Base-by-base conservation (phyloP, 2,888 invertebrate genomes). In the Drosophila multiciliata region DNA sequence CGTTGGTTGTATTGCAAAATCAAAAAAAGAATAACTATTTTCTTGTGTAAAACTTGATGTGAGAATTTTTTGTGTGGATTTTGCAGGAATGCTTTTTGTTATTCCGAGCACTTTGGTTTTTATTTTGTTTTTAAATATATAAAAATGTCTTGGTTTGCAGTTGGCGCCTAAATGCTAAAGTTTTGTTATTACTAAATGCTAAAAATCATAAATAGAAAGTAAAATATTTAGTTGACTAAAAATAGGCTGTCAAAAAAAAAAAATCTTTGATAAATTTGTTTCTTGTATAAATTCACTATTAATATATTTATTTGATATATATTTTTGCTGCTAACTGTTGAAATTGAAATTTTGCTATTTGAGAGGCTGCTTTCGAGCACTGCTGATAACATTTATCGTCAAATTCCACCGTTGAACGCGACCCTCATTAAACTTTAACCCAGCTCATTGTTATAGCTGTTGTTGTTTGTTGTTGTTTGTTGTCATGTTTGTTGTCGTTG, bases 1-100 rank as follows among this genome's bases (percentile, higher is more conserved):
- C 55, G 48, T 78, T 73, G 60, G 38, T 65, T 63, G 67, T 73
- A 65, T 68, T 75, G 63, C 62, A 70, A 81, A 82, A 72, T 66
- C 29, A 79, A 68, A 82, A 82, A 33, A 5, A 23, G 38, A n/a
- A 8, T 0, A 55, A 55, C 26, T 55, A 11, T 75, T 65, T 55
- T 69, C 38, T 63, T 61, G 50, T 66, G 49, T 75, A 49, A 52
- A 65, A 40, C 45, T 66, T 54, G 33, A 23, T 53, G 70, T 55
- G 57, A 40, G 17, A 17, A 29, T 48, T 63, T 38, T 62, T 58
- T 57, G 40, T 48, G 72, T 69, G 50, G 59, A 57, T 42, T 53
- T 20, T 20, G 11, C 8, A 8, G 4, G 8, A 45, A 29, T 53
- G 29, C 12, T 50, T 35, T 26, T 57, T 26, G 12, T 17, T 17